Conservation (phyloP, 2,888 invertebrate species). For the Thelaira solivaga region DNA sequence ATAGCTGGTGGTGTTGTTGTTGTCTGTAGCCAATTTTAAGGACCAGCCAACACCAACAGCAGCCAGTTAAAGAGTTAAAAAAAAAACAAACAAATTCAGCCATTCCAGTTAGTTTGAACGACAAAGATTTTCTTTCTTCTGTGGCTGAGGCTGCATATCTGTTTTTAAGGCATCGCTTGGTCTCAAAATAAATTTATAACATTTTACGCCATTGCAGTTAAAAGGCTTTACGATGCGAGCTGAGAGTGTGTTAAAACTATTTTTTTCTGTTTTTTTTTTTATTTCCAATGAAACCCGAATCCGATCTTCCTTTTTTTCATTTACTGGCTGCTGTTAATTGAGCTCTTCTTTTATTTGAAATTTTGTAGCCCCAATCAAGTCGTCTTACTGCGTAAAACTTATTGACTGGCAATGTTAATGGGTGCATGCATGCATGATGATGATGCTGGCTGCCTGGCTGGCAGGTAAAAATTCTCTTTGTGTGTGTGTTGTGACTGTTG, state of each 20-base stretch:
- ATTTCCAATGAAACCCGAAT: constrained; percentile 52
- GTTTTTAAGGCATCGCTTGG: constrained; percentile 37
- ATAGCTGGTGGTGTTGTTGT: constrained; percentile 9
- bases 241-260: constrained; percentile 13
- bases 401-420: constrained; percentile 60
- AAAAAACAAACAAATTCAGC: constrained; percentile 30
- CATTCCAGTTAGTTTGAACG: constrained; percentile 10
- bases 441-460: not conserved
- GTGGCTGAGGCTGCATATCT: constrained; percentile 35
- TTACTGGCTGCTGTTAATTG: constrained; percentile 43
- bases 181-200: constrained; percentile 53
- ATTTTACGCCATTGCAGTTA: constrained; percentile 57
- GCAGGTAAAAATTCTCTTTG: constrained; percentile 45
- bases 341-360: constrained; percentile 51
- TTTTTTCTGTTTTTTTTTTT: constrained; percentile 5
- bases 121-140: constrained; percentile 24
- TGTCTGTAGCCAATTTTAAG: constrained; percentile 33
- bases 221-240: constrained; percentile 4
- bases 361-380: constrained; percentile 59
- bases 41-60: constrained; percentile 51
- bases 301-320: constrained; percentile 21
- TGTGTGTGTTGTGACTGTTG: not conserved
- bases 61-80: constrained; percentile 12
- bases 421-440: constrained; percentile 38
- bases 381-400: constrained; percentile 58